Evolutionary conservation across 2,113 vertebrate genomes (phyloP).

Genomic region (Macquaria australasica): DNA sequence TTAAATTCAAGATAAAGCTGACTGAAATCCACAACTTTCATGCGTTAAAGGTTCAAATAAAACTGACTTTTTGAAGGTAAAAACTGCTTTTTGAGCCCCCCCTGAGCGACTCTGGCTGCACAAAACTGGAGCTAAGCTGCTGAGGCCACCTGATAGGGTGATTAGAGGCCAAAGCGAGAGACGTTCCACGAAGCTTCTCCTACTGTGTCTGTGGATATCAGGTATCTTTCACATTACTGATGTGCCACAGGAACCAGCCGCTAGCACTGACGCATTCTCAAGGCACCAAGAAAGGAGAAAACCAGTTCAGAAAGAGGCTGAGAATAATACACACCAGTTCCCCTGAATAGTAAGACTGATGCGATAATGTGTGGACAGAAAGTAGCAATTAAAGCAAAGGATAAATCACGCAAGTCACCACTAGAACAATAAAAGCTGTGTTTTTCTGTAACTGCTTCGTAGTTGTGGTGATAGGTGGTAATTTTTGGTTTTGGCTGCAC

Average conservation of each 20-base stretch:
- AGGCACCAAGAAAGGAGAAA: neutral
- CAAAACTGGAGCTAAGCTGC: constrained; percentile 16
- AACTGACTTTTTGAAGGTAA: constrained; percentile 15
- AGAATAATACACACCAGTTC: neutral
- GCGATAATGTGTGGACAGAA: neutral
- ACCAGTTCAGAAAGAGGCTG: neutral
- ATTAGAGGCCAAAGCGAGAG: constrained; percentile 40
- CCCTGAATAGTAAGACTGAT: neutral
- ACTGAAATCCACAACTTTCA: constrained; percentile 11
- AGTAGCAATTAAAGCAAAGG: constrained; percentile 3
- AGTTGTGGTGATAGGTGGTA: neutral
- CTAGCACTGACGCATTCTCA: neutral
- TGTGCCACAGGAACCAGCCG: neutral
- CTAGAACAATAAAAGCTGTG: constrained; percentile 1
- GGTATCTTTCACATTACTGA: constrained; percentile 17
- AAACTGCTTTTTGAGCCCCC: neutral
- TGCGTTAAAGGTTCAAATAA: constrained; percentile 2
- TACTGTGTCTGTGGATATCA: constrained; percentile 35
- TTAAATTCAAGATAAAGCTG: constrained; percentile 20
- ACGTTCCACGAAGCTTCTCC: constrained; percentile 26
- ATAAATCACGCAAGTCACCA: neutral
- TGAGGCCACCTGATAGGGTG: constrained; percentile 39
- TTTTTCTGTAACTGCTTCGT: neutral
- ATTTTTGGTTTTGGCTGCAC: constrained; percentile 16
- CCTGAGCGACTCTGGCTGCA: neutral